Evolutionary conservation across 2,888 invertebrate genomes (phyloP).

Genomic region (Stegana nigrithorax): DNA sequence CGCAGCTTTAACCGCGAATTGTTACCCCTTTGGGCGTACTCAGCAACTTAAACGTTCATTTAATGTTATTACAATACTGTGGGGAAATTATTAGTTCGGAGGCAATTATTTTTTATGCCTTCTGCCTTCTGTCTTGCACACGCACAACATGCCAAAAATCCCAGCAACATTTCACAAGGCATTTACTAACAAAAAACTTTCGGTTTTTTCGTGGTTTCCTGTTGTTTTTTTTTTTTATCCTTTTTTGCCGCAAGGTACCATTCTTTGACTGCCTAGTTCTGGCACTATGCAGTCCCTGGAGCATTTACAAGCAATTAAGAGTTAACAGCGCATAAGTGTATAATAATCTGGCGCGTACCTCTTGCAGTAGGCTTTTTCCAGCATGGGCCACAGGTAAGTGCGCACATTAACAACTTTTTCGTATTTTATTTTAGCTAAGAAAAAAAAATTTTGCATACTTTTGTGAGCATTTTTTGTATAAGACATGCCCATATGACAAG

Average conservation of each 20-base stretch:
- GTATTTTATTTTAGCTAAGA: too few relatives aligned
- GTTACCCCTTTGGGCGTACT: neutral
- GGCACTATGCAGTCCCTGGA: neutral
- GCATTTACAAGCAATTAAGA: slow-evolving; percentile 23
- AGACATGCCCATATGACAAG: too few relatives aligned
- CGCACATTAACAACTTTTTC: too few relatives aligned
- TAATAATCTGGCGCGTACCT: neutral
- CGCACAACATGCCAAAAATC: slow-evolving; percentile 7
- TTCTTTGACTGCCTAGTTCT: neutral
- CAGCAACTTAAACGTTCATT: slow-evolving; percentile 10
- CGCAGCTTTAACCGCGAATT: too few relatives aligned
- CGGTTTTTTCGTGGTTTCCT: neutral
- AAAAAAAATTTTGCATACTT: too few relatives aligned
- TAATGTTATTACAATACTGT: slow-evolving; percentile 18
- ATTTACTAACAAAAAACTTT: neutral
- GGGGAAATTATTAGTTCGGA: slow-evolving; percentile 18
- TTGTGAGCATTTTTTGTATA: too few relatives aligned
- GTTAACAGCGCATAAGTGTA: slow-evolving; percentile 12
- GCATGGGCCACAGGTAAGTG: too few relatives aligned
- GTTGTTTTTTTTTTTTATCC: neutral
- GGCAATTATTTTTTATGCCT: slow-evolving; percentile 17
- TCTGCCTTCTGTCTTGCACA: slow-evolving; percentile 10
- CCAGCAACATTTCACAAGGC: neutral
- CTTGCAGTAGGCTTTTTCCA: too few relatives aligned
- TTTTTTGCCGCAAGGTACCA: neutral